Percentiles rank a stretch among this genome's conserved stretches.
Evolutionary conservation across 1,140 invertebrate species (phyloP).

Genomic region (Sycobia sp.): DNA sequence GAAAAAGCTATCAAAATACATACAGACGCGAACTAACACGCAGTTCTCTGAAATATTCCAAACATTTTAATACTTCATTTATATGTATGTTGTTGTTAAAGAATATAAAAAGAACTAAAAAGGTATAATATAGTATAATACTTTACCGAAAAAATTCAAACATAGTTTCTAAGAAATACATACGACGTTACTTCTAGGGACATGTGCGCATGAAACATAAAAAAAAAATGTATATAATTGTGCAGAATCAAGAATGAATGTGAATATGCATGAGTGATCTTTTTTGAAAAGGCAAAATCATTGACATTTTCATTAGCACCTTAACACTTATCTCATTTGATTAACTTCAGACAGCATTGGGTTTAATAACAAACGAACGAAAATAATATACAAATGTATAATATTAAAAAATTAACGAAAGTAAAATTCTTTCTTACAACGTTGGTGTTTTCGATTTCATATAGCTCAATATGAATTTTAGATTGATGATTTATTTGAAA

Average conservation of each 20-base stretch:
- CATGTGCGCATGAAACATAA: conserved; percentile 48
- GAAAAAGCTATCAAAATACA: conserved; percentile 40
- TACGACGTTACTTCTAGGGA: conserved; percentile 55
- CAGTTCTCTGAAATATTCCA: conserved; percentile 55
- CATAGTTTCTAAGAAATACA: conserved; percentile 49
- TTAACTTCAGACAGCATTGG: conserved; percentile 19
- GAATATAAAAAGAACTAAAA: conserved; percentile 46
- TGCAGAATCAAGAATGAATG: conserved; percentile 43
- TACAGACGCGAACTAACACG: conserved; percentile 48
- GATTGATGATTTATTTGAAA: conserved; percentile 21
- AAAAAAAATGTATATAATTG: conserved; percentile 46
- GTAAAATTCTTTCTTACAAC: conserved; percentile 8
- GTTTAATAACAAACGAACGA: conserved; percentile 38
- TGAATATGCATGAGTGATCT: conserved; percentile 6
- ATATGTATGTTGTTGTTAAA: conserved; percentile 58
- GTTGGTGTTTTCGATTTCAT: conserved; percentile 16
- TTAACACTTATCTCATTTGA: conserved; percentile 42
- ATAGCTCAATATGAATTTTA: conserved; percentile 5
- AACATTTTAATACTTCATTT: conserved; percentile 54
- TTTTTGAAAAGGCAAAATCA: conserved; percentile 19
- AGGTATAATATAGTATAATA: conserved; percentile 51
- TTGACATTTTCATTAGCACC: conserved; percentile 44
- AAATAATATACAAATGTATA: conserved; percentile 43
- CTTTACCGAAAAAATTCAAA: conserved; percentile 56
- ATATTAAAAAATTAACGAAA: conserved; percentile 16